Percentiles rank a stretch among this genome's conserved stretches.
phyloP scores from a whole-genome alignment of 2,888 invertebrate genomes.

The Agonopterix subpropinquella region DNA sequence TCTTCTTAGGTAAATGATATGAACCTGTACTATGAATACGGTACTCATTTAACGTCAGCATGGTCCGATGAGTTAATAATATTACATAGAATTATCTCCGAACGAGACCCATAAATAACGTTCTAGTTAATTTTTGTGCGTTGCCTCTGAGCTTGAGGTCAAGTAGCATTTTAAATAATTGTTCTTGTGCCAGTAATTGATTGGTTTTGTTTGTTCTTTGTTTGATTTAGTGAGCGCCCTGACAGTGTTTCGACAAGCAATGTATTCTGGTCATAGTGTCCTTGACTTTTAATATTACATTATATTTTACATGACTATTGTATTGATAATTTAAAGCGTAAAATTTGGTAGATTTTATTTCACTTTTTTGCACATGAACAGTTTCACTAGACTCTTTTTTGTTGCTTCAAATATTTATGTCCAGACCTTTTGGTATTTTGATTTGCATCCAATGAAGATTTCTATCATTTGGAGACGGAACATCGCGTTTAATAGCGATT shows the following conservation, averaged over 20 bases:
- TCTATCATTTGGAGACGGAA: conserved; percentile 23
- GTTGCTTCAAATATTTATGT: too few species aligned
- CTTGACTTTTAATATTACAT: conserved; percentile 21
- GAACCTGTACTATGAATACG: conserved; percentile 29
- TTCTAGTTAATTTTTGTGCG: conserved; percentile 53
- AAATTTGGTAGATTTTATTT: too few species aligned
- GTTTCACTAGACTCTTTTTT: too few species aligned
- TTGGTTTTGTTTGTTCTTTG: conserved; percentile 48
- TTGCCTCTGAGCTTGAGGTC: conserved; percentile 43
- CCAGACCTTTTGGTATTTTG: conserved; percentile 33
- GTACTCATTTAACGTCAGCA: conserved; percentile 30
- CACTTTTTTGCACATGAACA: too few species aligned
- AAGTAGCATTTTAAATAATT: conserved; percentile 48
- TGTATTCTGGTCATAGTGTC: conserved; percentile 28
- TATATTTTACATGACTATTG: background rate
- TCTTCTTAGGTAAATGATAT: too few species aligned
- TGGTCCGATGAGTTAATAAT: conserved; percentile 52
- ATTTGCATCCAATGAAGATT: conserved; percentile 51
- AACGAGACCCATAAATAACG: conserved; percentile 47
- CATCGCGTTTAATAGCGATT: conserved; percentile 24
- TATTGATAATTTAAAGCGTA: too few species aligned
- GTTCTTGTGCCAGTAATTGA: conserved; percentile 48
- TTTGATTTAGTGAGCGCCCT: conserved; percentile 34
- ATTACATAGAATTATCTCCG: conserved; percentile 48
- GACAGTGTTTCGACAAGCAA: conserved; percentile 29